Conservation (phyloP, 2,888 invertebrate genomes). For the Ichneumon xanthorius region DNA sequence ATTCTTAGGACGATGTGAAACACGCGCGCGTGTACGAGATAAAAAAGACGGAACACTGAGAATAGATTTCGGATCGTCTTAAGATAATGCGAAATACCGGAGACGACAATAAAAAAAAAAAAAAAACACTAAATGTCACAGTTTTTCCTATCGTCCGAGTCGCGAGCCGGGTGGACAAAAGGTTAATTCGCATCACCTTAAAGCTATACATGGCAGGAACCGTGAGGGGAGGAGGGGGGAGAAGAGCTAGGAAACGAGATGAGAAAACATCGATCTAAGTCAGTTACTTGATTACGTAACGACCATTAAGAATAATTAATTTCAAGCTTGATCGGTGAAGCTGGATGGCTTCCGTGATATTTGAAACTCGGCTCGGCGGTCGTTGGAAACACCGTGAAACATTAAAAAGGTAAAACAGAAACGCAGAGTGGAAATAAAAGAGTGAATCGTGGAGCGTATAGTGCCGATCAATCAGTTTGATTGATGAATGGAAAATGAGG, state of each 20-base stretch:
- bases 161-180: too few species aligned
- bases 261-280: conserved; percentile 4
- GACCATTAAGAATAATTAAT: conserved; percentile 51
- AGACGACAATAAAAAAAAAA: too few species aligned
- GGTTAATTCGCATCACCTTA: too few species aligned
- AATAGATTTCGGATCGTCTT: too few species aligned
- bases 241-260: neutral
- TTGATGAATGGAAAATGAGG: conserved; percentile 38
- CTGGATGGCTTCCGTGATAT: conserved; percentile 6
- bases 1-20: neutral
- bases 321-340: conserved; percentile 18
- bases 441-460: conserved; percentile 4
- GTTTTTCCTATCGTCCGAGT: too few species aligned
- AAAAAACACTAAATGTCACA: too few species aligned
- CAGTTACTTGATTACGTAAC: conserved; percentile 31
- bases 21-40: neutral
- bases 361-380: neutral
- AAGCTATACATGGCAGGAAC: neutral
- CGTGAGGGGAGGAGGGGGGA: neutral
- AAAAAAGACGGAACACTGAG: neutral
- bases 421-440: conserved; percentile 22
- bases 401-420: conserved; percentile 3
- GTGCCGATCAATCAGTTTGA: conserved; percentile 38
- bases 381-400: neutral
- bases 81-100: too few species aligned